Conservation (phyloP, 2,113 vertebrate genomes). For the Chrysochloris asiatica region DNA sequence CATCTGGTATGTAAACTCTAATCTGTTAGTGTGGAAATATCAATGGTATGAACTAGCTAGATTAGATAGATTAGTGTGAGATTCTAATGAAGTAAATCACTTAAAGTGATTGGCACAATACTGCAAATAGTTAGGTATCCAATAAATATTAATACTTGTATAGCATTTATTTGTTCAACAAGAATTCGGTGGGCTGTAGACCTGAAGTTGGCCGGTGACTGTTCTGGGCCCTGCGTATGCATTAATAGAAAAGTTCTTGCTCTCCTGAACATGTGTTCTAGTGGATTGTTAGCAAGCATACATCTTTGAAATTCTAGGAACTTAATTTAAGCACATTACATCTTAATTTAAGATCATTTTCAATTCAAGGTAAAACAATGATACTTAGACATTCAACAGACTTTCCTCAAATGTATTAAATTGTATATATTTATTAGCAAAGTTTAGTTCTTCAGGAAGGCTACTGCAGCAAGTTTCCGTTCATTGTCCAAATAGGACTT, state of each 20-base stretch:
- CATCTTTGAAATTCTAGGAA: background rate
- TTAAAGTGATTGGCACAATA: no score
- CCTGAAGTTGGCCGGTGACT: background rate
- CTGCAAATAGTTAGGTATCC: background rate
- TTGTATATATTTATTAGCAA: background rate
- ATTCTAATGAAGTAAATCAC: background rate
- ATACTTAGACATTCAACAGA: background rate
- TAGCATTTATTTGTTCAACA: background rate
- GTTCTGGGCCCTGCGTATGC: background rate
- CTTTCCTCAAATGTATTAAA: background rate
- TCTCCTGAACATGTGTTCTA: background rate
- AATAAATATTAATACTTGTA: background rate
- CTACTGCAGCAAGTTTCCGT: background rate
- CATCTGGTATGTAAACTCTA: background rate
- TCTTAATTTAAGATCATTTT: background rate
- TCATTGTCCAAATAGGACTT: background rate
- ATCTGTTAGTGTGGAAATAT: background rate
- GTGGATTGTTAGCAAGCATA: background rate
- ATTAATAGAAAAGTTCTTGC: background rate
- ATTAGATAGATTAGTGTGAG: background rate
- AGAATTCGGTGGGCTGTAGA: background rate
- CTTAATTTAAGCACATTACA: background rate
- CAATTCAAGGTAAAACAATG: background rate
- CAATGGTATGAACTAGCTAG: background rate
- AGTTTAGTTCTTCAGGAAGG: background rate